Evolutionary conservation across 1,140 invertebrate genomes (phyloP).

Genomic region (Daktulosphaira vitifoliae): DNA sequence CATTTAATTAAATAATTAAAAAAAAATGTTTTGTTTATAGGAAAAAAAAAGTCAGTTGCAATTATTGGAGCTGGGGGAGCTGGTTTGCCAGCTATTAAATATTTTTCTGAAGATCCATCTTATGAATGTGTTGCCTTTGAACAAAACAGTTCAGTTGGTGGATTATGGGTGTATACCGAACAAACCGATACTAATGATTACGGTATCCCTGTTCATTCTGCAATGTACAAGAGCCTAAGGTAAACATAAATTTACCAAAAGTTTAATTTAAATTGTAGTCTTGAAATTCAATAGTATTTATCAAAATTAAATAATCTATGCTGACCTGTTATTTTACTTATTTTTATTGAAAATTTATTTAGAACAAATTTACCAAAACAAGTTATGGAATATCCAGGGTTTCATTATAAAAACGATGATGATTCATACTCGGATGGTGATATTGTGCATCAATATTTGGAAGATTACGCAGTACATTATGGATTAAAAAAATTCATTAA

Average conservation of each 20-base stretch:
- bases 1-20: too few species aligned
- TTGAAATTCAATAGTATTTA: constrained; percentile 42
- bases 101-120: constrained; percentile 41
- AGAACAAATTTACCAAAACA: constrained; percentile 78
- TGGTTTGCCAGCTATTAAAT: constrained; percentile 52
- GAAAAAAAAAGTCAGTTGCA: constrained; percentile 43
- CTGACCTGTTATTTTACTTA: not conserved
- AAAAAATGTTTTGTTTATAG: too few species aligned
- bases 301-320: too few species aligned
- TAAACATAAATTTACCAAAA: too few species aligned
- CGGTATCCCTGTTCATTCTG: constrained; percentile 73
- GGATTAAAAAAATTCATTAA: constrained; percentile 58
- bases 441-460: constrained; percentile 71
- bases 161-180: constrained; percentile 78
- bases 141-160: constrained; percentile 65
- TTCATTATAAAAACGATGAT: constrained; percentile 54
- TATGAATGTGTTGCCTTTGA: constrained; percentile 55
- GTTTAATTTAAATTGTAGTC: too few species aligned
- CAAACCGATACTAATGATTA: constrained; percentile 59
- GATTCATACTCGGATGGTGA: constrained; percentile 70
- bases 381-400: constrained; percentile 67
- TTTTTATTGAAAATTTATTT: constrained; percentile 38
- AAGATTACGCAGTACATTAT: constrained; percentile 66
- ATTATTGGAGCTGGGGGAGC: constrained; percentile 60
- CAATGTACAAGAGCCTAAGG: constrained; percentile 78